Percentiles rank a stretch among this genome's conserved stretches.
These are phyloP conservation scores for Synergus gifuensis DNA, from an alignment of 2,888 invertebrate species.

Conservation along the genomic window DNA sequence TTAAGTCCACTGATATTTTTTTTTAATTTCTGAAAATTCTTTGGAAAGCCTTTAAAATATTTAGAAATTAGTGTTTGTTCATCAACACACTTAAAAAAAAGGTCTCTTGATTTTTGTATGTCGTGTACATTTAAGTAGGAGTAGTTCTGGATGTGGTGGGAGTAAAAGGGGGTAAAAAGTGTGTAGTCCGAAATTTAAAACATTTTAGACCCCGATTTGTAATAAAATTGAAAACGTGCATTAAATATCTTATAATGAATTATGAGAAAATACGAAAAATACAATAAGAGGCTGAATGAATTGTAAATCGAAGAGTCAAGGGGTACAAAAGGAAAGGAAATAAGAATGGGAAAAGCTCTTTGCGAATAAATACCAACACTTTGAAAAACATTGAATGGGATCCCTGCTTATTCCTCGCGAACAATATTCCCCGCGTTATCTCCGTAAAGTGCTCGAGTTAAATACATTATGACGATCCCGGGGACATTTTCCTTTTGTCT, in stretches of 20 bases:
- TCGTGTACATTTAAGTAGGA: too few relatives aligned
- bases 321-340: not conserved
- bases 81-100: too few relatives aligned
- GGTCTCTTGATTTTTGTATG: too few relatives aligned
- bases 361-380: slow-evolving; percentile 45
- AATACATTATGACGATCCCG: slow-evolving; percentile 72
- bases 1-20: too few relatives aligned
- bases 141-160: too few relatives aligned
- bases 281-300: not conserved
- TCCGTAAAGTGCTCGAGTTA: slow-evolving; percentile 72
- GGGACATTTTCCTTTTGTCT: slow-evolving; percentile 73
- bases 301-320: not conserved
- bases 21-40: too few relatives aligned
- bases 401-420: slow-evolving; percentile 54
- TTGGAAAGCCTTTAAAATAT: too few relatives aligned
- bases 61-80: too few relatives aligned
- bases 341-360: not conserved
- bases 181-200: too few relatives aligned
- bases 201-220: too few relatives aligned
- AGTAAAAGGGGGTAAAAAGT: too few relatives aligned
- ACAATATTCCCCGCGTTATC: slow-evolving; percentile 71
- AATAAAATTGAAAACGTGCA: not conserved
- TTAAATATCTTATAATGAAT: not conserved
- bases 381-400: slow-evolving; percentile 58
- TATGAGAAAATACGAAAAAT: not conserved